Conservation (phyloP, 2,888 invertebrate species). For the Agapostemon virescens region DNA sequence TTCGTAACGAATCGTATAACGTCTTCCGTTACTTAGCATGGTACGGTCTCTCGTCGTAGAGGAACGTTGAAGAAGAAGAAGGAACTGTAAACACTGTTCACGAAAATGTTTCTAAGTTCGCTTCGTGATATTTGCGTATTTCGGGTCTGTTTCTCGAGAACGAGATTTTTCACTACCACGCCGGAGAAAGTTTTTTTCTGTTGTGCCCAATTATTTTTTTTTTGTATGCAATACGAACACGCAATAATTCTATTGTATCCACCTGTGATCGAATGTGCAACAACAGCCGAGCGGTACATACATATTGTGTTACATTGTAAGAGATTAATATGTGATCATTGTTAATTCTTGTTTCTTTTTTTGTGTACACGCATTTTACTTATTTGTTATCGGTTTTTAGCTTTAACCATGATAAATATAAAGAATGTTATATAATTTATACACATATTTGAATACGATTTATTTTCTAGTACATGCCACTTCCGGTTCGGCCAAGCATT, state of each 20-base stretch:
- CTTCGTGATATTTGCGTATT: constrained; percentile 11
- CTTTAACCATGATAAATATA: constrained; percentile 59
- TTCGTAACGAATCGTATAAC: constrained; percentile 13
- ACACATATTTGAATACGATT: constrained; percentile 38
- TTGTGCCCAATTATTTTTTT: constrained; percentile 1
- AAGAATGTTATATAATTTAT: constrained; percentile 58
- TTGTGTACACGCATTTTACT: constrained; percentile 50
- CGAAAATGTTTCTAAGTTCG: constrained; percentile 1
- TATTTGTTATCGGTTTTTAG: constrained; percentile 61
- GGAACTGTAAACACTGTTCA: not conserved
- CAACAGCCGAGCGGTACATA: constrained; percentile 27
- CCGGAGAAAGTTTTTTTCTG: constrained; percentile 13
- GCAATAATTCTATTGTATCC: constrained; percentile 29
- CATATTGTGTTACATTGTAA: constrained; percentile 40
- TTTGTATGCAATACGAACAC: constrained; percentile 20
- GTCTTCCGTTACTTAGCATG: constrained; percentile 53
- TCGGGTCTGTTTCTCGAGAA: not conserved
- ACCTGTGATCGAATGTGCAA: constrained; percentile 38
- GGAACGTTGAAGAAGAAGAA: not conserved
- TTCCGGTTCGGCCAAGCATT: not conserved
- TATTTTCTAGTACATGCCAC: constrained; percentile 22
- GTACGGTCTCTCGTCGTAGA: constrained; percentile 45
- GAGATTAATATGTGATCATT: constrained; percentile 56
- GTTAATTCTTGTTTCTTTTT: constrained; percentile 57
- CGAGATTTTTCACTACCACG: not conserved